Percentiles rank a stretch among this genome's conserved stretches.
phyloP scores from a whole-genome alignment of 2,797 vertebrate genomes.

The Acestrorhynchus altus region DNA sequence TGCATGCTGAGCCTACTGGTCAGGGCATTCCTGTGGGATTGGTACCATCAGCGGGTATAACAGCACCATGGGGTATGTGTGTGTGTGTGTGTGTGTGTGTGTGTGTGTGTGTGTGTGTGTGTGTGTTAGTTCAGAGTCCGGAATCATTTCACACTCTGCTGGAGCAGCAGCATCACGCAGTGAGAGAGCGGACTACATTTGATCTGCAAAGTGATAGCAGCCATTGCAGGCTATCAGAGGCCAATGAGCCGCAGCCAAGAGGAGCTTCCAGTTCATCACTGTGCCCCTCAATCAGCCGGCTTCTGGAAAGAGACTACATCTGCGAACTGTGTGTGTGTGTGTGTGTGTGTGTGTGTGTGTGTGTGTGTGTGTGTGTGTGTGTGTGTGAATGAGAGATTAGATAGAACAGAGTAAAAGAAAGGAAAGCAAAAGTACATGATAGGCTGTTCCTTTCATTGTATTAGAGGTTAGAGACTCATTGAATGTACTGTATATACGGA shows the following conservation, averaged over 20 bases:
- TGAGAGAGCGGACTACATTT: slow-evolving; percentile 58
- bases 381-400: neutral
- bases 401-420: neutral
- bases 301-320: neutral
- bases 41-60: slow-evolving; percentile 13
- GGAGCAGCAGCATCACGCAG: slow-evolving; percentile 50
- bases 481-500: too few species aligned
- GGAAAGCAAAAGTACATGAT: too few species aligned
- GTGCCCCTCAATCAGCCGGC: slow-evolving; percentile 17
- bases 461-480: too few species aligned
- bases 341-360: slow-evolving; percentile 16
- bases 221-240: slow-evolving; percentile 61
- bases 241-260: slow-evolving; percentile 65
- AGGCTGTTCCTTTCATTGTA: too few species aligned
- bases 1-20: neutral
- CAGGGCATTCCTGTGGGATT: slow-evolving; percentile 4
- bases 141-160: slow-evolving; percentile 57
- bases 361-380: neutral
- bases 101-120: slow-evolving; percentile 47
- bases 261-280: slow-evolving; percentile 28
- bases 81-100: slow-evolving; percentile 52
- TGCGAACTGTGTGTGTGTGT: slow-evolving; percentile 1
- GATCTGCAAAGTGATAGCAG: slow-evolving; percentile 64
- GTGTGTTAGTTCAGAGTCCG: slow-evolving; percentile 34
- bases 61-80: slow-evolving; percentile 25